A percentile compares a stretch with the other conserved stretches of the same genome.
phyloP scores from a whole-genome alignment of 2,113 vertebrate species.

The Pipra filicauda region DNA sequence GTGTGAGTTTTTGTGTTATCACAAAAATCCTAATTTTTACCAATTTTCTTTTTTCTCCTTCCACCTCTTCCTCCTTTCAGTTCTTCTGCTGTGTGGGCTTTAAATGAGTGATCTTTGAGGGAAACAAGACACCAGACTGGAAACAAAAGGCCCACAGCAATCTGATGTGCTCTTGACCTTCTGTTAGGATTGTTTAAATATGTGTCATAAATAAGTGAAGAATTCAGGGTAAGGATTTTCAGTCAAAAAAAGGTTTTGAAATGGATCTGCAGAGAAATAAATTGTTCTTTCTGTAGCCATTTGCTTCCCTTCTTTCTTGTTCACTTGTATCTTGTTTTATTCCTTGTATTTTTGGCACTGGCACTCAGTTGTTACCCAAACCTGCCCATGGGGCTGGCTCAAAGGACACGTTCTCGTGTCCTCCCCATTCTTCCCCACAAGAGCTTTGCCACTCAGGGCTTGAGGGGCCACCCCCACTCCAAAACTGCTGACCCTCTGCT shows the following conservation, averaged over 20 bases:
- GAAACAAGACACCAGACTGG: constrained; percentile 4
- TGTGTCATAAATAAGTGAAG: constrained; percentile 17
- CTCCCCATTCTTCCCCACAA: background rate
- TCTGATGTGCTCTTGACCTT: constrained; percentile 37
- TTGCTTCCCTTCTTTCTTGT: background rate
- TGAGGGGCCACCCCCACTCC: fast-evolving
- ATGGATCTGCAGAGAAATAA: background rate
- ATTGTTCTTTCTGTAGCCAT: background rate
- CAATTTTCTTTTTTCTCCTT: background rate
- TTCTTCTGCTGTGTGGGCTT: background rate
- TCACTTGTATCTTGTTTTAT: background rate
- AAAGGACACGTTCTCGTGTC: fast-evolving
- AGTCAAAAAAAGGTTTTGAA: background rate
- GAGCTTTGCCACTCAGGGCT: background rate
- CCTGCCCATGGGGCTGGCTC: background rate
- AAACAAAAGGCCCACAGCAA: constrained; percentile 1
- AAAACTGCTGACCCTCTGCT: background rate
- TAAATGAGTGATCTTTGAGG: background rate
- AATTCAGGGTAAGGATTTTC: background rate
- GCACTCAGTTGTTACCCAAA: background rate
- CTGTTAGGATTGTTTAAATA: constrained; percentile 5
- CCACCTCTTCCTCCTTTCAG: background rate
- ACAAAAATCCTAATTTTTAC: background rate
- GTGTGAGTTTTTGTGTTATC: background rate
- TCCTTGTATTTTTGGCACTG: background rate